Evolutionary conservation across 2,888 invertebrate species (phyloP).

Genomic region (Habroteleia sp.): DNA sequence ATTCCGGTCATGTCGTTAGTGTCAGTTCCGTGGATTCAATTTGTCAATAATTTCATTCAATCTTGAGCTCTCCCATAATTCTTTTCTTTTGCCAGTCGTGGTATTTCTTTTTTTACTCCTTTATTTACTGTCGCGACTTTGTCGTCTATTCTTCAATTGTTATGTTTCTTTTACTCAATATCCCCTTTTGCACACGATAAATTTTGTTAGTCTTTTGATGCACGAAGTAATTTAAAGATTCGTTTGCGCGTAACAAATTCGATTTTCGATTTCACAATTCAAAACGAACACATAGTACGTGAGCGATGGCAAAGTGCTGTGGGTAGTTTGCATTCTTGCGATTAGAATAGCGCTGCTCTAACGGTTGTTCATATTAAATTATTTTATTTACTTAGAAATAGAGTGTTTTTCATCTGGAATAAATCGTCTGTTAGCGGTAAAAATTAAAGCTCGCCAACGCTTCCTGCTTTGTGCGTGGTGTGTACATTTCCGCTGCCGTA

Average conservation of each 20-base stretch:
- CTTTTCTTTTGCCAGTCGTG: background rate
- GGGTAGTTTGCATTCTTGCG: too few species aligned
- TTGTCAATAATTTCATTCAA: constrained; percentile 3
- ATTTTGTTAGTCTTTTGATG: constrained; percentile 13
- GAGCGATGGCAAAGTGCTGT: too few species aligned
- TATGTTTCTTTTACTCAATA: background rate
- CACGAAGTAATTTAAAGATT: constrained; percentile 12
- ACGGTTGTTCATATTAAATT: constrained; percentile 34
- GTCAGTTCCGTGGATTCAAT: constrained; percentile 6
- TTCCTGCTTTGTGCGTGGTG: constrained; percentile 38
- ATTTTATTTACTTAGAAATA: constrained; percentile 30
- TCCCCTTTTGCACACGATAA: background rate
- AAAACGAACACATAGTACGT: too few species aligned
- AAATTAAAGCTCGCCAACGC: constrained; percentile 42
- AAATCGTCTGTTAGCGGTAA: constrained; percentile 37
- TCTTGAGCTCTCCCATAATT: background rate
- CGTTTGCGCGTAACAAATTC: constrained; percentile 10
- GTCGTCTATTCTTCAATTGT: too few species aligned
- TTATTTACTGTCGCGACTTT: background rate
- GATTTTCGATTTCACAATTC: constrained; percentile 4
- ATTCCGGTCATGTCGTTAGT: constrained; percentile 4
- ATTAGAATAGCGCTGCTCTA: background rate
- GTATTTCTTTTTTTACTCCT: background rate
- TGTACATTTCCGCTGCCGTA: constrained; percentile 41
- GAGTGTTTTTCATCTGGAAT: constrained; percentile 20